phyloP scores from a whole-genome alignment of 2,888 invertebrate species.

The Drosophila imparisetae region DNA sequence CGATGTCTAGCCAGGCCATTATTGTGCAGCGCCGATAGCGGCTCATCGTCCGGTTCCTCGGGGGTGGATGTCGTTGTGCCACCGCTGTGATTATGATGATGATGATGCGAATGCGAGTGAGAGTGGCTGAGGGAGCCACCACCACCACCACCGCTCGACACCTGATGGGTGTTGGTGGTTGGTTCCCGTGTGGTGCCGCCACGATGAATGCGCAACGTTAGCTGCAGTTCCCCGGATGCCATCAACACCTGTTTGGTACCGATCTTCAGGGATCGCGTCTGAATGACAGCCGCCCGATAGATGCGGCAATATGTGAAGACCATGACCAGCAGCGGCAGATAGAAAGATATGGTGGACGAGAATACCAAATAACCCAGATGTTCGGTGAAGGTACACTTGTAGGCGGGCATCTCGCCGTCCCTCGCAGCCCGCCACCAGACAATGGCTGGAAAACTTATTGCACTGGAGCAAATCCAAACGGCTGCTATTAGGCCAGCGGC shows the following conservation, averaged over 20 bases:
- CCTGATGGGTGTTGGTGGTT: constrained; percentile 71
- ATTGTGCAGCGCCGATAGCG: constrained; percentile 90
- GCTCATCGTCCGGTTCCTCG: constrained; percentile 89
- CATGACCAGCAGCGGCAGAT: constrained; percentile 98
- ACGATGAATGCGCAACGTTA: constrained; percentile 96
- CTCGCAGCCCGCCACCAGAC: constrained; percentile 97
- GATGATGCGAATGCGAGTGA: constrained; percentile 82
- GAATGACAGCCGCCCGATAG: constrained; percentile 96
- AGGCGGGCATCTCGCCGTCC: constrained; percentile 91
- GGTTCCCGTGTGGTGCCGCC: constrained; percentile 92
- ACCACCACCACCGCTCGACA: constrained; percentile 82
- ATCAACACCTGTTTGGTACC: constrained; percentile 96
- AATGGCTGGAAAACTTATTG: constrained; percentile 99
- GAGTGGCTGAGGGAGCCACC: constrained; percentile 81
- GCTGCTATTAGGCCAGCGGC: constrained; percentile 95
- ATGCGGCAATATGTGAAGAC: constrained; percentile 99
- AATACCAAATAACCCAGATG: constrained; percentile 98
- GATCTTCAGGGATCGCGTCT: constrained; percentile 94
- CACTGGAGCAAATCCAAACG: constrained; percentile 98
- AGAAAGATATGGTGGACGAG: constrained; percentile 99
- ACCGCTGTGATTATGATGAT: constrained; percentile 81
- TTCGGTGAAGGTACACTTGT: constrained; percentile 98
- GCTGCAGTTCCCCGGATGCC: constrained; percentile 93
- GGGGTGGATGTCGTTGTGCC: constrained; percentile 87
- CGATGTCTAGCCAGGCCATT: constrained; percentile 91